A percentile compares a stretch with the other conserved stretches of the same genome.
Evolutionary conservation across 2,797 vertebrate genomes (phyloP).

Genomic region (Acanthurus tractus): DNA sequence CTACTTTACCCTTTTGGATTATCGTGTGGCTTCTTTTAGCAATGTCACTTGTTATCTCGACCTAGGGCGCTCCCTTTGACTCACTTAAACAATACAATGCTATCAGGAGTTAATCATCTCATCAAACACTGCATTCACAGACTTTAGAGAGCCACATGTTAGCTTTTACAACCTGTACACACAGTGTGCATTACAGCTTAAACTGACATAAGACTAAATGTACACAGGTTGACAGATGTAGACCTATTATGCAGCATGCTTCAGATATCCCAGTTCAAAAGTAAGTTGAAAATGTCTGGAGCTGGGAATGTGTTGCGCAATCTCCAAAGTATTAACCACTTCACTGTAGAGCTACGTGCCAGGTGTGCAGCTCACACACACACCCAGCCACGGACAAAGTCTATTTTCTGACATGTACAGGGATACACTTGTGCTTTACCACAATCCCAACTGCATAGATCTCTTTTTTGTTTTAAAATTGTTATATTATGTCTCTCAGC

Average conservation of each 20-base stretch:
- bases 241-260: conserved; percentile 17
- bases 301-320: conserved; percentile 37
- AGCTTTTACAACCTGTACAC: neutral
- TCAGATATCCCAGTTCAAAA: conserved; percentile 67
- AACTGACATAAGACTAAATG: conserved; percentile 5
- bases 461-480: neutral
- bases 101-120: neutral
- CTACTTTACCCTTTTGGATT: conserved; percentile 1
- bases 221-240: conserved; percentile 8
- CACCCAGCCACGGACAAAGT: conserved; percentile 49
- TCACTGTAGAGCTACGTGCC: conserved; percentile 17
- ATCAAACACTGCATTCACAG: conserved; percentile 19
- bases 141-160: neutral
- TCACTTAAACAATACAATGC: conserved; percentile 4
- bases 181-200: conserved; percentile 10
- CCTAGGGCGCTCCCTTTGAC: conserved; percentile 38
- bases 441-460: neutral
- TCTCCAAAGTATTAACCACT: conserved; percentile 30
- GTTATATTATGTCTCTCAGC: neutral
- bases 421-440: neutral
- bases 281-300: conserved; percentile 11
- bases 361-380: conserved; percentile 62
- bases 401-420: conserved; percentile 26
- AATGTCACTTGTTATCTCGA: conserved; percentile 31
- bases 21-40: neutral